Evolutionary conservation across 2,113 vertebrate species (phyloP).

Genomic region (Grammomys surdaster): DNA sequence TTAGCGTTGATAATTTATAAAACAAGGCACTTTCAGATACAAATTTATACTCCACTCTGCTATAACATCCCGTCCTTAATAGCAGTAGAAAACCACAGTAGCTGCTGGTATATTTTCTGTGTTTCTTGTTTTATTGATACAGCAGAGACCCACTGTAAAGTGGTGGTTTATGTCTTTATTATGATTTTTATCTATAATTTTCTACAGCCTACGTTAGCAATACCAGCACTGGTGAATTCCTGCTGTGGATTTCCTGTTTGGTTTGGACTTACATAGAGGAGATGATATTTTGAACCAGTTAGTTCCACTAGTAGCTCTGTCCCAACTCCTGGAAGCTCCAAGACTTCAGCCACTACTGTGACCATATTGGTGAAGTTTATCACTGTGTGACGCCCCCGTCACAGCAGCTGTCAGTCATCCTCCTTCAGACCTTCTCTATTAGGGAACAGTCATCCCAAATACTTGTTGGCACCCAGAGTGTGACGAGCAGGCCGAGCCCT

Average conservation of each 20-base stretch:
- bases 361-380: neutral
- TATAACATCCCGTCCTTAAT: neutral
- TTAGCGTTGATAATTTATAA: neutral
- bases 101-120: neutral
- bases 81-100: neutral
- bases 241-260: neutral
- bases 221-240: neutral
- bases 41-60: neutral
- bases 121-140: slow-evolving; percentile 12
- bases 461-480: neutral
- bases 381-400: neutral
- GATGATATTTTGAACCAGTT: neutral
- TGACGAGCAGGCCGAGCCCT: neutral
- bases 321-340: neutral
- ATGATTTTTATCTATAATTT: neutral
- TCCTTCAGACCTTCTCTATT: neutral
- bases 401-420: neutral
- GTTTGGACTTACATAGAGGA: neutral
- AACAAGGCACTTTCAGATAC: slow-evolving; percentile 39
- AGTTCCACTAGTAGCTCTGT: neutral
- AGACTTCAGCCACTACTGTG: neutral
- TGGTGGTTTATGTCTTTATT: neutral
- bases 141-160: slow-evolving; percentile 23
- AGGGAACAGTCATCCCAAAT: neutral
- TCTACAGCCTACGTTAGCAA: neutral